A percentile compares a stretch with the other conserved stretches of the same genome.
Conservation (phyloP, 1,140 invertebrate species). For the Dolichoris vasculosae region DNA sequence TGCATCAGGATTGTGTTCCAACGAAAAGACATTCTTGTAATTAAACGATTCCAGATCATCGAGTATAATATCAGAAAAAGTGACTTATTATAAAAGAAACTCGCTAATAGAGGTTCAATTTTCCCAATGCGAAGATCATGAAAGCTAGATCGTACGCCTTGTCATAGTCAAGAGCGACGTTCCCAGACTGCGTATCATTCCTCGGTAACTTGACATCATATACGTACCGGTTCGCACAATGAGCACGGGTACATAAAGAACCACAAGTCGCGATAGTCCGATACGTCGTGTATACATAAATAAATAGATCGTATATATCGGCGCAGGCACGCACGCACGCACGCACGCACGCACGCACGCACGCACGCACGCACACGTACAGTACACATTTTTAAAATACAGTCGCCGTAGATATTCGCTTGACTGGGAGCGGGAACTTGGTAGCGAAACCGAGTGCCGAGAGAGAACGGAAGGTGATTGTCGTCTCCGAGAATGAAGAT, state of each 20-base stretch:
- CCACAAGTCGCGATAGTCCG: neutral
- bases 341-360: neutral
- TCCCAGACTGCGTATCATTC: no score
- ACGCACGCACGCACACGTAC: neutral
- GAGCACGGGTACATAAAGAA: neutral
- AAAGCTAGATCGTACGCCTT: neutral
- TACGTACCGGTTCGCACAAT: neutral
- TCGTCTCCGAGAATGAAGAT: neutral
- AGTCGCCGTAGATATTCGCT: neutral
- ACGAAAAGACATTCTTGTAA: neutral
- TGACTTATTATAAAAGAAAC: neutral
- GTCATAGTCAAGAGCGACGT: neutral
- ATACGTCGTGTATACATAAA: neutral
- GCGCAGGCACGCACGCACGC: neutral
- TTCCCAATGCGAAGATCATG: no score
- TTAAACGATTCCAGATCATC: neutral
- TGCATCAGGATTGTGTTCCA: neutral
- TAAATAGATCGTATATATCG: neutral
- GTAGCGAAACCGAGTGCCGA: conserved; percentile 19
- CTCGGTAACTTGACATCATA: no score
- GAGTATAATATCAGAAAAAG: neutral
- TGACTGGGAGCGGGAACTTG: neutral
- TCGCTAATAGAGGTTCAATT: no score
- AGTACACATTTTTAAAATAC: neutral
- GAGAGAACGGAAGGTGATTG: conserved; percentile 39